Conservation (phyloP, 2,888 invertebrate species). For the Epiblema foenella region DNA sequence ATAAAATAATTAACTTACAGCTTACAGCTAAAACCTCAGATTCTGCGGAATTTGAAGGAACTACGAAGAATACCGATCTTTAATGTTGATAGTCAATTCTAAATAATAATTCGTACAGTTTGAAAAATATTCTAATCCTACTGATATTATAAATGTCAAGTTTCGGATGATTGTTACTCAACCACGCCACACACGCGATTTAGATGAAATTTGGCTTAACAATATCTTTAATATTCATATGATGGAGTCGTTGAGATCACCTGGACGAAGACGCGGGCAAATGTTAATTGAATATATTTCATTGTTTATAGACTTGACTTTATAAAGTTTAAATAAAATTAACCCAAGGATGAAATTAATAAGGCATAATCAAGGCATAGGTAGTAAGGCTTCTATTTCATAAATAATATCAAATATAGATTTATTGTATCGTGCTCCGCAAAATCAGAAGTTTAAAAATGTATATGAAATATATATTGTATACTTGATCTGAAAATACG, state of each 20-base stretch:
- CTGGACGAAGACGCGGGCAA: too few species aligned
- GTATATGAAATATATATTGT: conserved; percentile 38
- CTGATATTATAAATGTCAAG: too few species aligned
- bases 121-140: background rate
- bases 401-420: background rate
- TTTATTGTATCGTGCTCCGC: conserved; percentile 10
- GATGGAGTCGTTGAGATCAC: too few species aligned
- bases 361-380: conserved; percentile 18
- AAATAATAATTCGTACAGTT: background rate
- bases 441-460: conserved; percentile 21
- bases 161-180: too few species aligned
- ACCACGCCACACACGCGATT: too few species aligned
- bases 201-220: too few species aligned
- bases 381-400: conserved; percentile 2
- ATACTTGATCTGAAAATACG: conserved; percentile 40
- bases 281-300: background rate
- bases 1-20: conserved; percentile 27
- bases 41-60: conserved; percentile 20
- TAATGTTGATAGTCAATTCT: background rate
- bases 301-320: background rate
- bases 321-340: background rate
- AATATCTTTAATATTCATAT: too few species aligned
- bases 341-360: background rate
- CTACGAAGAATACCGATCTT: conserved; percentile 7
- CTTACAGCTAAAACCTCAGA: conserved; percentile 22